Evolutionary conservation across 2,888 invertebrate species (phyloP), one percentile per base, ranked within the genome.

Genomic region (Abrostola triplasia): DNA sequence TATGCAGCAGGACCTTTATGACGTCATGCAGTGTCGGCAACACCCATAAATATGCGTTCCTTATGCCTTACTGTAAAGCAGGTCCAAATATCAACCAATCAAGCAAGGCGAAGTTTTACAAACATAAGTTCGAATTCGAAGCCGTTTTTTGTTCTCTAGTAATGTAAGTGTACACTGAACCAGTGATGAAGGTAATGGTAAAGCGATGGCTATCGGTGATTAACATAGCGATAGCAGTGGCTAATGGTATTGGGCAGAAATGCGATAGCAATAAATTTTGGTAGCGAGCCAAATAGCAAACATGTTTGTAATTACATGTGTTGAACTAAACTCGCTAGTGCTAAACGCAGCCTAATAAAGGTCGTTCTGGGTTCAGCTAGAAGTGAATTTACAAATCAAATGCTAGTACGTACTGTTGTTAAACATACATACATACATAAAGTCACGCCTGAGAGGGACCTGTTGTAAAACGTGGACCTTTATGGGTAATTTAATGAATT

Each of bases 181-280:
- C 73, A 64, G 55, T 73, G 72, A 73, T 50, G 60, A 60, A 73
- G 72, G 73, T 58, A 73, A 72, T 59, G 64, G 60, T 67, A 73
- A 47, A 63, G 62, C 58, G 72, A 72, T 72, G 38, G 59, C 55
- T 36, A 73, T 69, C 73, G 47, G 69, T 65, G 56, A 73, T 73
- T 73, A 72, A 64, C 69, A 77, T 61, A 59, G 59, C 62, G 64
- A 73, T 70, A 69, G 73, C 44, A 67, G 47, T 67, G 59, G 70
- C 67, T 75, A 77, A 77, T 77, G 75, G 76, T 70, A 75, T 75
- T 73, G 70, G 67, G 50, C 54, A 77, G 78, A 77, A 70, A 70
- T 67, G 67, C 60, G 67, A 75, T 75, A 73, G 72, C 65, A 65
- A 68, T 75, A 75, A 75, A 70, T 70, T 72, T 58, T 77, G 77